These are phyloP conservation scores for Pachymerium ferrugineum DNA, from an alignment of 2,888 invertebrate genomes.

Conservation along the genomic window DNA sequence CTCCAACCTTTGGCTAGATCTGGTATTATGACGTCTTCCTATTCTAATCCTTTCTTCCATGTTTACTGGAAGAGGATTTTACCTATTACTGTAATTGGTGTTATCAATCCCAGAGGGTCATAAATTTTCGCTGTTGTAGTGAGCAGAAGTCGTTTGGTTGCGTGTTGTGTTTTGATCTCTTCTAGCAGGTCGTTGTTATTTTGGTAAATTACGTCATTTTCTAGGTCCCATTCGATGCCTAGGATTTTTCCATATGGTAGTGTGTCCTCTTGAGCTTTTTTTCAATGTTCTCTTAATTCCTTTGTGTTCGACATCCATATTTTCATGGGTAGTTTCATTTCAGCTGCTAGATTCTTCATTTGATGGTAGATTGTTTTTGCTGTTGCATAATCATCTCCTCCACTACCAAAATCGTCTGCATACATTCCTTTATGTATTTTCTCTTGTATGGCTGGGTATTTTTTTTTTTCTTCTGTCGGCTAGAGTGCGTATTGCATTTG, in stretches of 20 bases:
- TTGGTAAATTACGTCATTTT: neutral
- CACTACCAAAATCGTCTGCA: neutral
- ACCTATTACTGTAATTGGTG: neutral
- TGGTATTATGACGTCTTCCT: neutral
- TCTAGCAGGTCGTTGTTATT: neutral
- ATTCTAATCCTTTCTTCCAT: neutral
- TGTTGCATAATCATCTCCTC: neutral
- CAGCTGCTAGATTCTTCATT: neutral
- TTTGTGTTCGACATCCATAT: neutral
- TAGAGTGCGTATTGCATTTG: neutral
- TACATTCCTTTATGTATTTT: neutral
- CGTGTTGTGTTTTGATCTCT: neutral
- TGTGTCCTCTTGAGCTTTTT: neutral
- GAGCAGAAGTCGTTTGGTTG: neutral
- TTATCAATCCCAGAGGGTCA: neutral
- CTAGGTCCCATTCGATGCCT: neutral
- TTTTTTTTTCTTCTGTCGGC: neutral
- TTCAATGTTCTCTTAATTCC: neutral
- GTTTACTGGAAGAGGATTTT: conserved; percentile 28
- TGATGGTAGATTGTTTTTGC: neutral
- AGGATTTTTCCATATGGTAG: neutral
- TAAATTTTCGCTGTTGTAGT: neutral
- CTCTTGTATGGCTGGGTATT: neutral
- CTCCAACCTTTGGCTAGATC: neutral
- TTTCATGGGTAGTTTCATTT: neutral